Base-by-base conservation (phyloP, 1,140 invertebrate species). In the Drosophila watanabei region DNA sequence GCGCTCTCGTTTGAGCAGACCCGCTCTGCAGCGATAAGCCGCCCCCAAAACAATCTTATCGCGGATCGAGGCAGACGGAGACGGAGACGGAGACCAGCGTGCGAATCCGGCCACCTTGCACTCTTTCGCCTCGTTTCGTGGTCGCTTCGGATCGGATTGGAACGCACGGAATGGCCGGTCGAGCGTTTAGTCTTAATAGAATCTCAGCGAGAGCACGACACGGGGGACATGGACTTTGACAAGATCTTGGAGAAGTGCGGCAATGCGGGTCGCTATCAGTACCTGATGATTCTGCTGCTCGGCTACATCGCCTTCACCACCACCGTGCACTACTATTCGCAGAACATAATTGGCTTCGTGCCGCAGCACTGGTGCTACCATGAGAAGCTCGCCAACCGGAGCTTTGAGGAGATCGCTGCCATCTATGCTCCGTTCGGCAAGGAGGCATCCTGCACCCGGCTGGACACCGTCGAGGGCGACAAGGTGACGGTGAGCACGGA, bases 201-300 rank as follows among this genome's bases (percentile, higher is more conserved):
- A 88, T 89, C 84, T 87, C 85, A 70, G 65, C 63, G 48, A 48
- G 68, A 62, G 72, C 72, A 76, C 46, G 32, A 56, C 73, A 28
- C 24, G 37, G 54, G 43, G 46, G 57, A 20, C 54, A 91, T 94
- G 76, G 94, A 95, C 73, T 94, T 95, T 57, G 95, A 96, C 83
- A 93, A 93, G 54, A 94, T 95, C 79, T 83, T 95, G 37, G 82
- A 90, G n/a, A 93, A 94, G 66, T 94, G 94, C 58, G 95, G 95
- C 6, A 94, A 95, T 79, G 95, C 95, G 81, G 94, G 94, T 39
- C 85, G 87, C 39, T 96, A 95, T 92, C 95, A 96, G 87, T 94
- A 94, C 61, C 83, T 95, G 4, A 90, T 96, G 35, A 94, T 95
- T 79, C 78, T 94, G 35, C 76, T 96, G 16, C 94, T 95, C 28